Evolutionary conservation across 2,888 invertebrate species (phyloP).

Genomic region (Pheosia tremula): DNA sequence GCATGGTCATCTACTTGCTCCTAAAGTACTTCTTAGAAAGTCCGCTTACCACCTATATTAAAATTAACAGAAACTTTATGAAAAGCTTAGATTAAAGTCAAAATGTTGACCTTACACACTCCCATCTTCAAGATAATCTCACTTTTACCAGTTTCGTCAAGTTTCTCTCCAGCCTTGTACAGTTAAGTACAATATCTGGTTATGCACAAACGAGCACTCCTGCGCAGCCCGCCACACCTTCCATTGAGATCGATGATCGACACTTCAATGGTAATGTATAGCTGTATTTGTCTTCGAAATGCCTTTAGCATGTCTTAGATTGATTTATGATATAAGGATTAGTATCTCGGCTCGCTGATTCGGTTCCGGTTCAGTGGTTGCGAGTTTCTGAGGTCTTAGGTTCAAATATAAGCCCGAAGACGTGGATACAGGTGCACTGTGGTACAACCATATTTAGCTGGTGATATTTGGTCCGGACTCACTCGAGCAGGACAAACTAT

Average conservation of each 20-base stretch:
- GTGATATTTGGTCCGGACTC: too few species aligned
- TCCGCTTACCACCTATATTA: too few species aligned
- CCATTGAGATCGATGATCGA: conserved; percentile 1
- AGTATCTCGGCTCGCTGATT: background rate
- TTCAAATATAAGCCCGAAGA: background rate
- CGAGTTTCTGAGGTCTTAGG: background rate
- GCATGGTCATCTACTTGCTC: too few species aligned
- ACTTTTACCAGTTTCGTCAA: too few species aligned
- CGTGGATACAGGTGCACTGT: too few species aligned
- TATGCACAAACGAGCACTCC: background rate
- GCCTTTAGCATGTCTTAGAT: background rate
- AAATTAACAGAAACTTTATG: too few species aligned
- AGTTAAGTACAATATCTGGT: background rate
- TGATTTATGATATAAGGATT: background rate
- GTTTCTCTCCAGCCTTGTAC: background rate
- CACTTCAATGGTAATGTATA: background rate
- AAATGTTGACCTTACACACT: too few species aligned
- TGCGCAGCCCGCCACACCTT: background rate
- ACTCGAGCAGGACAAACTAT: too few species aligned
- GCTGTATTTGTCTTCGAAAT: conserved; percentile 3
- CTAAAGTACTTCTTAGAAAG: too few species aligned
- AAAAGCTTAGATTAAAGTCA: too few species aligned
- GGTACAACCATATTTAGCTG: too few species aligned
- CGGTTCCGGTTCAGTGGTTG: background rate
- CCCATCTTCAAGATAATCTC: too few species aligned